Evolutionary conservation across 2,888 invertebrate species (phyloP), one percentile per base, ranked within the genome.

Genomic region (Nemurella pictetii): DNA sequence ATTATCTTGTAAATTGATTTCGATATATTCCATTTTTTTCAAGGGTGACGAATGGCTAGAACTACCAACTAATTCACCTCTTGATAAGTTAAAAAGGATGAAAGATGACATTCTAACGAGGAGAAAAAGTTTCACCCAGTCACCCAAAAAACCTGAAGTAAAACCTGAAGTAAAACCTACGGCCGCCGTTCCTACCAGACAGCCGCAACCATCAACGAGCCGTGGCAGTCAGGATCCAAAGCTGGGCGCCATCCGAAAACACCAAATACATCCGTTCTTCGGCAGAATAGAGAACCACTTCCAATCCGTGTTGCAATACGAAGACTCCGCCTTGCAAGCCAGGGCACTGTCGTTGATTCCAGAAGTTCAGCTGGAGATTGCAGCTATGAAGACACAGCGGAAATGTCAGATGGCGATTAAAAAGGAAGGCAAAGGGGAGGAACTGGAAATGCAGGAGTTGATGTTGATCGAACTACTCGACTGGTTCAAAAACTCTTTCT

Each of bases 401-500:
- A 90, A 90, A 5, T 91, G 94, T 36, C 95, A 95, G 89, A 92
- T 91, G 89, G 90, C 91, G 86, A 91, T 93, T 4, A 93, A 93
- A 87, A 89, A 90, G 88, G 93, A 75, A 25, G 29, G 29, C 35
- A 74, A 35, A 87, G 89, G 83, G 26, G 88, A 83, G 26, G 90
- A 90, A 0, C 89, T 89, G 5, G 93, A 94, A 87, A 90, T 93
- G 27, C 94, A 95, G 87, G 96, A 97, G 89, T 93, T 96, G 0
- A 89, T 97, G 0, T 90, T 99, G 0, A 90, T 95, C 84, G 96
- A 97, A 89, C 90, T 99, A 73, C 90, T 98, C 77, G 91, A 92
- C 74, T 99, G 99, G 99, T 99, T 98, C 90, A 99, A 99, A 90
- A 91, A 93, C 55, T 94, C 95, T 84, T 99, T 98, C 91, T 99